These are phyloP conservation scores for Drosophila obscura DNA, from an alignment of 1,140 invertebrate genomes.

Conservation along the genomic window DNA sequence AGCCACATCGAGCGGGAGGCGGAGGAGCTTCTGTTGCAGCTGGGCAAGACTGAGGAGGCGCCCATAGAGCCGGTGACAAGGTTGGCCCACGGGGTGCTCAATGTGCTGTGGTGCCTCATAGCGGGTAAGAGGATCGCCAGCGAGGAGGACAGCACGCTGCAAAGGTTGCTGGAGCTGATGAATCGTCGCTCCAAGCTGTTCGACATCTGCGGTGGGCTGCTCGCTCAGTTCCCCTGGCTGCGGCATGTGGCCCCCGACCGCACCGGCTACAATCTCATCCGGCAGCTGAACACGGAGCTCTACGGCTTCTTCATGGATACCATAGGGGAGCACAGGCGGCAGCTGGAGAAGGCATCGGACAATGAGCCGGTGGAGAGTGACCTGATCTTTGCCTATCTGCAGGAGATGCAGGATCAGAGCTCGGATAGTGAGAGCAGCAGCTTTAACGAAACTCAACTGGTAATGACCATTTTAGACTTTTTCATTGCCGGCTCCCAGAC, in stretches of 20 bases:
- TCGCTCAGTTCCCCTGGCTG: constrained; percentile 89
- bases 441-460: constrained; percentile 89
- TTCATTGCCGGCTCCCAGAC: constrained; percentile 90
- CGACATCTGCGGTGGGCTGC: constrained; percentile 88
- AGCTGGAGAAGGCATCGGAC: constrained; percentile 82
- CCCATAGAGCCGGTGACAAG: constrained; percentile 78
- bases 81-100: constrained; percentile 88
- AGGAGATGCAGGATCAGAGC: constrained; percentile 86
- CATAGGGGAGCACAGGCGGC: constrained; percentile 87
- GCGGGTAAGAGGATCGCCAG: constrained; percentile 86
- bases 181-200: constrained; percentile 87
- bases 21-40: constrained; percentile 84
- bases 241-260: constrained; percentile 87
- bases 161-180: constrained; percentile 87
- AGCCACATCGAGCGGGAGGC: constrained; percentile 88
- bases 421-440: constrained; percentile 77
- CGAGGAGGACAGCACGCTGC: constrained; percentile 85
- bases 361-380: constrained; percentile 84
- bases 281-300: constrained; percentile 87
- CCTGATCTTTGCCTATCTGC: constrained; percentile 91
- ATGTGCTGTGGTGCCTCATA: constrained; percentile 90
- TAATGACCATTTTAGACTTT: constrained; percentile 89
- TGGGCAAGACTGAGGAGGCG: constrained; percentile 83
- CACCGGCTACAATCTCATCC: constrained; percentile 89
- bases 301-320: constrained; percentile 86